These are phyloP conservation scores for Pimephales promelas DNA, from an alignment of 2,113 vertebrate species.

Conservation along the genomic window DNA sequence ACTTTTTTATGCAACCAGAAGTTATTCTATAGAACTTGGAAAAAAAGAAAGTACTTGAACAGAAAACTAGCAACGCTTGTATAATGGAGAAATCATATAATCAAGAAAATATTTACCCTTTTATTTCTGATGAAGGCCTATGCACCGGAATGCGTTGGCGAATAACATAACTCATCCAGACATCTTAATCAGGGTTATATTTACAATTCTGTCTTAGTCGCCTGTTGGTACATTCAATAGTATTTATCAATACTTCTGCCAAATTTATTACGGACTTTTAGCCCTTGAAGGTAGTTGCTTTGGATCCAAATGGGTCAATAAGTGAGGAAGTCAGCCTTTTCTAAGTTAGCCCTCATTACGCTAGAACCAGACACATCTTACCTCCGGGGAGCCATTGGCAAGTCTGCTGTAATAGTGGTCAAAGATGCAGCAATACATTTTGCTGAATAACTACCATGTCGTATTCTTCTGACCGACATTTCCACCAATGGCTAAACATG, in stretches of 20 bases:
- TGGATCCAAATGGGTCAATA: conserved; percentile 44
- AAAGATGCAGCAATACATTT: conserved; percentile 60
- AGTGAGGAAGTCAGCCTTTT: conserved; percentile 47
- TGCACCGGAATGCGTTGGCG: background rate
- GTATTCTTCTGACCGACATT: conserved; percentile 50
- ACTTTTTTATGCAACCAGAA: background rate
- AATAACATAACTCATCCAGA: background rate
- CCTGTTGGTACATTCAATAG: background rate
- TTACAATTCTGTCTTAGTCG: background rate
- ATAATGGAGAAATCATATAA: background rate
- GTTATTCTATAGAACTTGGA: background rate
- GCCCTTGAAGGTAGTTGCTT: conserved; percentile 29
- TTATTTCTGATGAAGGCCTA: background rate
- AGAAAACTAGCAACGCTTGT: background rate
- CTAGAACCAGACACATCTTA: conserved; percentile 44
- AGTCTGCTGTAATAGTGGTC: conserved; percentile 59
- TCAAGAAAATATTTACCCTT: background rate
- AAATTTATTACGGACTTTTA: conserved; percentile 41
- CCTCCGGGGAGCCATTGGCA: conserved; percentile 51
- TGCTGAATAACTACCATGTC: conserved; percentile 43
- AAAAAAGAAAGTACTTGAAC: background rate
- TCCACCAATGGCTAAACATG: conserved; percentile 46
- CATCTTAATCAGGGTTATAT: background rate
- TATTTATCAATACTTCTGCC: background rate
- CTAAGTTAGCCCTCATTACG: conserved; percentile 55